Base-by-base conservation (phyloP, 2,888 invertebrate species). In the Pachliopta kotzebuea region DNA sequence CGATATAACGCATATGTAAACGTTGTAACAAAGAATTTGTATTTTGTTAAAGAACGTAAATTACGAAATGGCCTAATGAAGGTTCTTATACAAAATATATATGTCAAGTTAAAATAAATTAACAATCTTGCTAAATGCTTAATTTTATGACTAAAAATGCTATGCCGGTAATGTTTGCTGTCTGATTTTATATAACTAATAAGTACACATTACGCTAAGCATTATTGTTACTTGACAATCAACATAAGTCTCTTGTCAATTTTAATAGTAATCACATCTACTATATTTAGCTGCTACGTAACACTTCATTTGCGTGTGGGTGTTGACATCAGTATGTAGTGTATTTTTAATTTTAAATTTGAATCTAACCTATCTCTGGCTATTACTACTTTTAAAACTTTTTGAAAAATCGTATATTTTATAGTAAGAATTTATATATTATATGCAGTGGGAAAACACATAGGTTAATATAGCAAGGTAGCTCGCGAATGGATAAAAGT, bases 141-240 rank as follows among this genome's bases (percentile, higher is more conserved):
- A 42, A 8, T n/a, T n/a, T 45, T 37, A 37, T 37, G 45, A 45
- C n/a, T 8, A 29, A 11, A 56, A 56, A 56, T 20, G 9, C 17
- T 24, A n/a, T 17, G 29, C 54, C 6, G 18, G 31, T n/a, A n/a
- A n/a, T 26, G 14, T 14, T 24, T 54, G 18, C n/a, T n/a, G 56
- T 31, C 20, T 55, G 18, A 14, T 42, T 37, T 60, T 60, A 60
- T 42, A 17, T 60, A 52, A 60, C 9, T 37, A 53, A 11, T 37
- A n/a, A 7, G 31, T 60, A 53, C 17, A 37, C 4, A 17, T 37
- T 37, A 53, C 31, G 14, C 31, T 59, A 20, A 29, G n/a, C 31
- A 31, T 21, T 52, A 31, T 53, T 53, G 60, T 60, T 56, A 21
- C 53, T 60, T 21, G 53, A 26, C 60, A 50, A 53, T 31, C 31